Evolutionary conservation across 2,888 invertebrate species (phyloP).

Genomic region (Palloptera scutellata): DNA sequence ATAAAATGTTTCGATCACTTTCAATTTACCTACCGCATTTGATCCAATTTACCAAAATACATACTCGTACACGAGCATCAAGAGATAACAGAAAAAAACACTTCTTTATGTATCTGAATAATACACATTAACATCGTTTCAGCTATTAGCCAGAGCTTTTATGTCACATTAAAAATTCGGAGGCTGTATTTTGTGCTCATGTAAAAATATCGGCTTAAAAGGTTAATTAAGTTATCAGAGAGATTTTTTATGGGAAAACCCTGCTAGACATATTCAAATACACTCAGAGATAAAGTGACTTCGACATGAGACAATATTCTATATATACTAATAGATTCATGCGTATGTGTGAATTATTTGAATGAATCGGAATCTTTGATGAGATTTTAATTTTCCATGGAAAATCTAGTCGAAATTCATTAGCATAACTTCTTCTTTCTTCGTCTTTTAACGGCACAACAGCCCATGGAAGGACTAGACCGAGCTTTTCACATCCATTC

Average conservation of each 20-base stretch:
- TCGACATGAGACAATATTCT: too few species aligned
- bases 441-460: too few species aligned
- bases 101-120: background rate
- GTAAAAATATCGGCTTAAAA: background rate
- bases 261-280: too few species aligned
- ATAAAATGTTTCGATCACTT: conserved; percentile 35
- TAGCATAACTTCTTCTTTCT: too few species aligned
- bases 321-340: too few species aligned
- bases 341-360: background rate
- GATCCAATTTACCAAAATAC: conserved; percentile 37
- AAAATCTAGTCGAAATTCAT: too few species aligned
- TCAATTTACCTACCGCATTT: conserved; percentile 53
- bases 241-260: background rate
- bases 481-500: too few species aligned
- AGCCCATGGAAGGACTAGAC: too few species aligned
- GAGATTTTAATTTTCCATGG: too few species aligned
- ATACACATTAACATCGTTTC: too few species aligned
- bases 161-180: background rate
- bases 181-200: background rate
- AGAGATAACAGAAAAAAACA: background rate
- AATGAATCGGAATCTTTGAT: background rate
- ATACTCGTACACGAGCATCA: background rate
- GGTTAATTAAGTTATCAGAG: conserved; percentile 2
- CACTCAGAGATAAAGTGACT: too few species aligned
- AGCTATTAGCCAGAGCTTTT: background rate